phyloP scores from a whole-genome alignment of 2,113 vertebrate genomes.

The Donacobius atricapilla region DNA sequence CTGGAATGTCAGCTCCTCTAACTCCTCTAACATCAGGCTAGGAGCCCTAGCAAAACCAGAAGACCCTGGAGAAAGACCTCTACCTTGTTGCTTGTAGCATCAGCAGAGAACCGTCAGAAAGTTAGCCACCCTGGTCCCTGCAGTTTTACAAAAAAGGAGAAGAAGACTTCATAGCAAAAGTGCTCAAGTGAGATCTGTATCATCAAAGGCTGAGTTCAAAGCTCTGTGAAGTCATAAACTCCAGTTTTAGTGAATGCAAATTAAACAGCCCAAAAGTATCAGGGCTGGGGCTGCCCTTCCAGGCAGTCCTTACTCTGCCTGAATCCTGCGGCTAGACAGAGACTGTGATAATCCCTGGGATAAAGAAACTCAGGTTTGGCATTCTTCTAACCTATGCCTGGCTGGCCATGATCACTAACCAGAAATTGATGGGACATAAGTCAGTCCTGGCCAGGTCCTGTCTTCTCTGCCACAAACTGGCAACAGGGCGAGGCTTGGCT shows the following conservation, averaged over 20 bases:
- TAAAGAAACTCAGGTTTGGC: background rate
- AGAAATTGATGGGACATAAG: conserved; percentile 16
- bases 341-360: conserved; percentile 26
- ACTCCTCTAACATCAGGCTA: background rate
- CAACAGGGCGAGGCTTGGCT: background rate
- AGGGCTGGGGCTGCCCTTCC: background rate
- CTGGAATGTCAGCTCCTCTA: background rate
- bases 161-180: background rate
- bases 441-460: background rate
- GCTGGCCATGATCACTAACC: background rate
- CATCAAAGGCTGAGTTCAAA: conserved; percentile 40
- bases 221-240: background rate
- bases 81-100: background rate
- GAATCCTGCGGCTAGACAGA: background rate
- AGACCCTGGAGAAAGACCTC: background rate
- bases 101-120: background rate
- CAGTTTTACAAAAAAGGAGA: background rate
- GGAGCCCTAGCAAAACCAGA: background rate
- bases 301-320: background rate
- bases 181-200: background rate
- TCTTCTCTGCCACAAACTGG: background rate
- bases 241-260: background rate
- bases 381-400: background rate
- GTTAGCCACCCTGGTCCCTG: background rate
- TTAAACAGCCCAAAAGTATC: background rate